Evolutionary conservation across 1,140 invertebrate genomes (phyloP).

Genomic region (Bradysia coprophila): DNA sequence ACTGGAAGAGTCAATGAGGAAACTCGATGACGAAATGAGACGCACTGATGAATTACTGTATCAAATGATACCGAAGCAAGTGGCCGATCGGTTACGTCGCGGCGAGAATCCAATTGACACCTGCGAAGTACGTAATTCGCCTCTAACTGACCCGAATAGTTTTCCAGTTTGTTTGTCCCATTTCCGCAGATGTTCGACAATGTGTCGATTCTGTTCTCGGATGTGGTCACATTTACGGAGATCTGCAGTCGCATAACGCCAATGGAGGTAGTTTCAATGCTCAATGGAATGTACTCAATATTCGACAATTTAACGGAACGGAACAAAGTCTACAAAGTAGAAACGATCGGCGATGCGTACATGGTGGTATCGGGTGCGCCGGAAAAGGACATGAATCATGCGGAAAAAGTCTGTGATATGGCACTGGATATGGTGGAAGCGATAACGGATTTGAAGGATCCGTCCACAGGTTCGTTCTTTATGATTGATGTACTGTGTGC

Average conservation of each 20-base stretch:
- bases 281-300: slow-evolving; percentile 88
- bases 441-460: slow-evolving; percentile 76
- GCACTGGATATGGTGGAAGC: slow-evolving; percentile 91
- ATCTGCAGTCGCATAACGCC: slow-evolving; percentile 89
- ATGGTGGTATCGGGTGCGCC: slow-evolving; percentile 95
- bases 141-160: background rate
- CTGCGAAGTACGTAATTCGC: slow-evolving; percentile 55
- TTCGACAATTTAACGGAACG: slow-evolving; percentile 82
- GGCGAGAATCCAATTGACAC: slow-evolving; percentile 90
- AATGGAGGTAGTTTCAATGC: slow-evolving; percentile 93
- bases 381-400: slow-evolving; percentile 74
- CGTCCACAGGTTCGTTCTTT: slow-evolving; percentile 53
- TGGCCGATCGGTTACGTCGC: slow-evolving; percentile 75
- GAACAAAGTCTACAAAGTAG: slow-evolving; percentile 76
- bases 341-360: slow-evolving; percentile 62
- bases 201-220: slow-evolving; percentile 89
- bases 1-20: slow-evolving; percentile 88
- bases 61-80: slow-evolving; percentile 97
- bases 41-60: slow-evolving; percentile 88
- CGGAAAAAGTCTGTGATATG: slow-evolving; percentile 89
- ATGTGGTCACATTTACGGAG: slow-evolving; percentile 92
- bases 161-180: background rate
- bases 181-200: slow-evolving; percentile 75
- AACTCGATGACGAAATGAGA: slow-evolving; percentile 89
- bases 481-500: background rate